Evolutionary conservation across 2,113 vertebrate species (phyloP).

Genomic region (Tricholaema leucomelas): DNA sequence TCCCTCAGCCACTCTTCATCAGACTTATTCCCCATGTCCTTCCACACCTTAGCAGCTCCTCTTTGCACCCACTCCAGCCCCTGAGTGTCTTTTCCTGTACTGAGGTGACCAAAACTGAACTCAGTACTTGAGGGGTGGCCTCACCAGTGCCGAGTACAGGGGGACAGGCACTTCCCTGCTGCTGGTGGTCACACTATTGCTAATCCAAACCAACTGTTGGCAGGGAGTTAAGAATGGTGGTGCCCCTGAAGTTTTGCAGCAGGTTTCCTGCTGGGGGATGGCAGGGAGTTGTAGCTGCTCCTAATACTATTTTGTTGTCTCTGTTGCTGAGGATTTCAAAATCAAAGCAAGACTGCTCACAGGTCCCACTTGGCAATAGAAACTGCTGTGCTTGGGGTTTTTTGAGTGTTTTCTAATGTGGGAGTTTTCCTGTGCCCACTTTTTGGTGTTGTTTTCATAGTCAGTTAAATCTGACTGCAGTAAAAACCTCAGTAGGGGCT

Average conservation of each 20-base stretch:
- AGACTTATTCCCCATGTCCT: too few species aligned
- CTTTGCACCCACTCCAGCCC: too few species aligned
- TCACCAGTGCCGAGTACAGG: too few species aligned
- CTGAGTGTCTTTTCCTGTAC: too few species aligned
- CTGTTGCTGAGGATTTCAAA: not conserved
- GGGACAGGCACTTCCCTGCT: too few species aligned
- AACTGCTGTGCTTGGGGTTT: not conserved
- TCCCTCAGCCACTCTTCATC: too few species aligned
- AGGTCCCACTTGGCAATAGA: not conserved
- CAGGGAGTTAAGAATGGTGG: constrained; percentile 18
- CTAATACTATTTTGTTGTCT: not conserved
- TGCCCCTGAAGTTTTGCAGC: constrained; percentile 12
- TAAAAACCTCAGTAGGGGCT: not conserved
- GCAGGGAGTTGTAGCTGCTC: not conserved
- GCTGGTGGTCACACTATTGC: too few species aligned
- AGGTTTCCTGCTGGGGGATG: not conserved
- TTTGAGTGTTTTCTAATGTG: not conserved
- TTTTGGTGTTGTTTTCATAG: constrained; percentile 18
- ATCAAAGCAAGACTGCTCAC: not conserved
- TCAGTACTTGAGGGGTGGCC: too few species aligned
- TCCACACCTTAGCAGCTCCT: too few species aligned
- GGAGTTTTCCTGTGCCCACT: not conserved
- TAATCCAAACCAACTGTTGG: not conserved
- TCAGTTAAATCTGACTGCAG: constrained; percentile 9
- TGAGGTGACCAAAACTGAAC: too few species aligned